Evolutionary conservation across 2,113 vertebrate species (phyloP), one percentile per base, ranked within the genome.

Genomic region (Acinonyx jubatus): DNA sequence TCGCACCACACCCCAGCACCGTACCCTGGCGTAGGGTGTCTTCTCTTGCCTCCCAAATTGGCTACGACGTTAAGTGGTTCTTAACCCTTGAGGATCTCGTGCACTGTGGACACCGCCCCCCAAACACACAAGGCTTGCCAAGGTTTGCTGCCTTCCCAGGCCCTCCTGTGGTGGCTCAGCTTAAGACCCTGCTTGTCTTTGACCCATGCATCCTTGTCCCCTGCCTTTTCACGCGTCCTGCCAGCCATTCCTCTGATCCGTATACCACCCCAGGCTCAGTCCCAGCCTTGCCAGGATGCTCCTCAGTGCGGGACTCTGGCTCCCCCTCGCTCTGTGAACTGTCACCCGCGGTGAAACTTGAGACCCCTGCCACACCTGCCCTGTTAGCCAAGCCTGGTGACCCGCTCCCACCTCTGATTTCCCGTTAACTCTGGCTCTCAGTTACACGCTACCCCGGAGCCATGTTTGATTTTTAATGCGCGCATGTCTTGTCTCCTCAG

Each of bases 361-460:
- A 25, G 13, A 7, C 74, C 8, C 88, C 38, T 0, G 0, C 66
- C 85, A 71, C 14, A 4, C 27, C 87, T 45, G 55, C 31, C 61
- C 23, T 4, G 5, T 10, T 61, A 57, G n/a, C 29, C 19, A 4
- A 23, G 74, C 80, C 90, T 41, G 27, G n/a, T 4, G 11, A 10
- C 86, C 36, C 4, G 16, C 50, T 41, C 41, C 31, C 11, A 10
- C 41, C 27, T 19, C 19, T 48, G 33, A 13, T 33, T 38, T 85
- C 33, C 29, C 76, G 9, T 25, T 25, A 45, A 3, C 25, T 29
- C 52, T 69, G 38, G 14, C n/a, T 0, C 36, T 81, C 29, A 3
- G n/a, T 65, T n/a, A 48, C 71, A 66, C 0, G 0, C 50, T 6
- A 18, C 50, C 50, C n/a, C 0, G 4, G 0, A 27, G 38, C 36